Evolutionary conservation across 2,797 vertebrate species (phyloP).

Genomic region (Sebastes vulpes): DNA sequence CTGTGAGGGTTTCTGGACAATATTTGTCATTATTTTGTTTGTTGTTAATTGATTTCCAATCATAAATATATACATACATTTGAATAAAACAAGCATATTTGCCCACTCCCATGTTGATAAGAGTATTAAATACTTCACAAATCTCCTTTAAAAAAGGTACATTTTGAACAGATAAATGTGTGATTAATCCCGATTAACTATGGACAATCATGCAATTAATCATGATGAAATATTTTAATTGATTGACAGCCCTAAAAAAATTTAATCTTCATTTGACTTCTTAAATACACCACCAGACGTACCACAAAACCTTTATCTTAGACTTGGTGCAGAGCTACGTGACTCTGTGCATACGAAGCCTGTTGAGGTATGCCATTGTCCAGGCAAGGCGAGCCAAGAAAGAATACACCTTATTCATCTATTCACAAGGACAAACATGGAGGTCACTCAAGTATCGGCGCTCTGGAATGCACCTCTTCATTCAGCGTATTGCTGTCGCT

Average conservation of each 20-base stretch:
- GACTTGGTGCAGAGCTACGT: neutral
- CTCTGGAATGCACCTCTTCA: conserved; percentile 37
- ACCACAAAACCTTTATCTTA: neutral
- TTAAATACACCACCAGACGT: neutral
- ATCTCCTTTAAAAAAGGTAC: too few relatives aligned
- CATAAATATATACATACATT: too few relatives aligned
- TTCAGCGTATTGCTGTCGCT: conserved; percentile 3
- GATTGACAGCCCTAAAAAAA: neutral
- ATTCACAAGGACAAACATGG: conserved; percentile 35
- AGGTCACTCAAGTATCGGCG: conserved; percentile 27
- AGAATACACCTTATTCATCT: conserved; percentile 42
- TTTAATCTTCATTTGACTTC: neutral
- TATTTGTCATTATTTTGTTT: fast-evolving
- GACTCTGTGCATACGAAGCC: neutral
- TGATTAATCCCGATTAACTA: too few relatives aligned
- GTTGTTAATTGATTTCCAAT: too few relatives aligned
- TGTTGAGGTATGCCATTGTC: conserved; percentile 16
- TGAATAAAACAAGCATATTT: too few relatives aligned
- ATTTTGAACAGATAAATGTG: too few relatives aligned
- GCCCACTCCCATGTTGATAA: too few relatives aligned
- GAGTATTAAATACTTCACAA: too few relatives aligned
- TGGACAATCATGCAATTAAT: too few relatives aligned
- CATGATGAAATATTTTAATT: too few relatives aligned
- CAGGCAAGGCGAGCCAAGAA: neutral
- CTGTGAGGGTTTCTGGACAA: too few relatives aligned